These are phyloP conservation scores for Cranoglanis bouderius DNA, from an alignment of 2,113 vertebrate genomes.

Conservation along the genomic window DNA sequence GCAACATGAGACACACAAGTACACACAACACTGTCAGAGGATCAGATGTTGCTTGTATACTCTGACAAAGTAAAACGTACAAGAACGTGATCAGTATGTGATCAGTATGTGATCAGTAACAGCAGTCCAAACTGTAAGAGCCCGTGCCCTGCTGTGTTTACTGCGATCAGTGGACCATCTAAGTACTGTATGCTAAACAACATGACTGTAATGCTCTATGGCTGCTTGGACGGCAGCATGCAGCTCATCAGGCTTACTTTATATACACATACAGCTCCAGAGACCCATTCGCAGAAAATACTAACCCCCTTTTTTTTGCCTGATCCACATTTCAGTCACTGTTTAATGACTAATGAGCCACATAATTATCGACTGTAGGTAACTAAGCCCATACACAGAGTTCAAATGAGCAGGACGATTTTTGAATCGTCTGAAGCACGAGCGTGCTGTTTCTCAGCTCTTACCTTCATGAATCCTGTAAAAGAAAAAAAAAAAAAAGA, in stretches of 20 bases:
- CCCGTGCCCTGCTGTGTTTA: neutral
- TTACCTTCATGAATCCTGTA: slow-evolving; percentile 19
- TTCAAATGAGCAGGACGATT: neutral
- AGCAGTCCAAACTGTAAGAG: neutral
- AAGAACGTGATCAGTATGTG: neutral
- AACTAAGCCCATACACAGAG: neutral
- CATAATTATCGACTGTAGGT: neutral
- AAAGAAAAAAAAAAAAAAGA: neutral
- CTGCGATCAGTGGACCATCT: neutral
- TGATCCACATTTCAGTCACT: neutral
- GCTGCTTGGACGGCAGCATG: no score
- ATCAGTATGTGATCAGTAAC: no score
- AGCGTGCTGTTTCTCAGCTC: neutral
- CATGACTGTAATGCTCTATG: neutral
- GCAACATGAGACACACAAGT: slow-evolving; percentile 1
- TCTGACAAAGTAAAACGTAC: neutral
- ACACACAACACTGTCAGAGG: neutral
- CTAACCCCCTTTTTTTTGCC: no score
- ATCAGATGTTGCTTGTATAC: neutral
- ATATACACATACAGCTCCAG: neutral
- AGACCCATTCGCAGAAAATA: neutral
- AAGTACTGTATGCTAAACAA: neutral
- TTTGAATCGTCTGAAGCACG: neutral
- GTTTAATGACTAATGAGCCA: neutral
- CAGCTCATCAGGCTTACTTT: neutral